Conservation (phyloP, 2,888 invertebrate species). For the Coremacera marginata region DNA sequence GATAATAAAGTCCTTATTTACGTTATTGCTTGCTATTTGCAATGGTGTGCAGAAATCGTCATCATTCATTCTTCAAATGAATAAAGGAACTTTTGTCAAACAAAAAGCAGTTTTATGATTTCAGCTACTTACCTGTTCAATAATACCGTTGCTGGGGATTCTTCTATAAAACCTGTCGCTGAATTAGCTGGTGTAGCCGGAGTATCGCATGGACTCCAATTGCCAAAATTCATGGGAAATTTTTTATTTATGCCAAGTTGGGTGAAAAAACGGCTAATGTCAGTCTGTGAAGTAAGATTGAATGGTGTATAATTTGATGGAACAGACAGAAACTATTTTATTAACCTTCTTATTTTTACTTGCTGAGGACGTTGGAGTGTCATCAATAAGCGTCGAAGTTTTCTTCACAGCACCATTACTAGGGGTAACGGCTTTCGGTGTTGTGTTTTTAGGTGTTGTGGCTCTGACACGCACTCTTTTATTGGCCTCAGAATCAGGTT, state of each 20-base stretch:
- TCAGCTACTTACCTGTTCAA: slow-evolving; percentile 54
- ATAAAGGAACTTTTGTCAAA: background rate
- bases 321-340: background rate
- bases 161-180: slow-evolving; percentile 33
- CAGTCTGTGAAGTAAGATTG: slow-evolving; percentile 53
- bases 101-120: background rate
- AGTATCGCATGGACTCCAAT: slow-evolving; percentile 11
- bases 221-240: slow-evolving; percentile 7
- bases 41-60: slow-evolving; percentile 52
- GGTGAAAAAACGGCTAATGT: slow-evolving; percentile 60
- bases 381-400: slow-evolving; percentile 42
- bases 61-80: slow-evolving; percentile 52
- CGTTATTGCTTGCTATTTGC: background rate
- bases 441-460: slow-evolving; percentile 51
- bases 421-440: slow-evolving; percentile 46
- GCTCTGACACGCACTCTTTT: slow-evolving; percentile 55
- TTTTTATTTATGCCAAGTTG: slow-evolving; percentile 47
- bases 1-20: background rate
- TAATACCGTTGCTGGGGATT: slow-evolving; percentile 60
- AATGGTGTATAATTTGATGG: background rate
- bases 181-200: slow-evolving; percentile 22
- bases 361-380: slow-evolving; percentile 47
- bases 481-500: slow-evolving; percentile 63
- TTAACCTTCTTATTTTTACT: slow-evolving; percentile 52
- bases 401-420: slow-evolving; percentile 47